phyloP scores from a whole-genome alignment of 2,888 invertebrate genomes.

The Ellobium chinense region DNA sequence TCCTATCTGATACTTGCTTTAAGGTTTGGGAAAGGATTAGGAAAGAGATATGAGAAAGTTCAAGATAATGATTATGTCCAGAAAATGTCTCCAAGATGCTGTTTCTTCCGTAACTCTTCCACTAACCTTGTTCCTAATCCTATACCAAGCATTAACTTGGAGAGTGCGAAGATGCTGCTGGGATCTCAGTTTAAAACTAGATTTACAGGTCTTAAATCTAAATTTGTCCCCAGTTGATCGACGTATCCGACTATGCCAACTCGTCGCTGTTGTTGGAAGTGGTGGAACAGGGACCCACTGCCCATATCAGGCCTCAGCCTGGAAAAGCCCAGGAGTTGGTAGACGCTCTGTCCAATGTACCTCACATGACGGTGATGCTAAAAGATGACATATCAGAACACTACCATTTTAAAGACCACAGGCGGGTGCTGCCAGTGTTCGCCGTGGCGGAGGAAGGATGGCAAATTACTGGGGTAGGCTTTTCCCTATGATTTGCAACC shows the following conservation, averaged over 20 bases:
- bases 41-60: too few relatives aligned
- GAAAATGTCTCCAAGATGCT: too few relatives aligned
- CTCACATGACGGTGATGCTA: conserved; percentile 80
- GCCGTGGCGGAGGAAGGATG: conserved; percentile 84
- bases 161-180: too few relatives aligned
- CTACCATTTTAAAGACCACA: conserved; percentile 84
- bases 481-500: too few relatives aligned
- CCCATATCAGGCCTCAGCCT: conserved; percentile 54
- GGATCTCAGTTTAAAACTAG: too few relatives aligned
- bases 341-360: conserved; percentile 49
- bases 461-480: conserved; percentile 71
- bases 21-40: too few relatives aligned
- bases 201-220: too few relatives aligned
- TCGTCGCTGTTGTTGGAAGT: conserved; percentile 47
- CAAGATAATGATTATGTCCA: too few relatives aligned
- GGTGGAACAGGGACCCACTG: conserved; percentile 53
- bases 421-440: conserved; percentile 84
- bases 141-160: too few relatives aligned
- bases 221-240: conserved; percentile 22
- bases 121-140: too few relatives aligned
- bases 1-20: too few relatives aligned
- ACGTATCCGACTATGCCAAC: conserved; percentile 51
- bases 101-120: too few relatives aligned
- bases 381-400: conserved; percentile 78
- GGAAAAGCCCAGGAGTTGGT: conserved; percentile 54